Percentiles rank a stretch among this genome's conserved stretches.
Evolutionary conservation across 2,113 vertebrate genomes (phyloP).

Genomic region (cat (Felis catus)): DNA sequence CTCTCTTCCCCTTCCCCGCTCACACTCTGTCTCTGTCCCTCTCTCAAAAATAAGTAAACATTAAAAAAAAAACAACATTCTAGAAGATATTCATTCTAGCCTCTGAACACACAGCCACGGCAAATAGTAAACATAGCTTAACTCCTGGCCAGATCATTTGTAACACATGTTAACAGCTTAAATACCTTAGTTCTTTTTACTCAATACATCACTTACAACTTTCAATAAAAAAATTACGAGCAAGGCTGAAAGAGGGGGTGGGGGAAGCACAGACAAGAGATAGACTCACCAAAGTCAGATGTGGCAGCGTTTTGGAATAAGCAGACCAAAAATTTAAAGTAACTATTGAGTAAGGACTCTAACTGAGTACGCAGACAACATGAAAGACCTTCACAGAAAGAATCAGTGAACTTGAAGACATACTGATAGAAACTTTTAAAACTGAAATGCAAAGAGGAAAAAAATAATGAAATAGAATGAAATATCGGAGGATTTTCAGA

Average conservation of each 20-base stretch:
- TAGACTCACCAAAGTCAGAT: neutral
- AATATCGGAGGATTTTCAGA: neutral
- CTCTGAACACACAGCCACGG: neutral
- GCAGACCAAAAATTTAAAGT: neutral
- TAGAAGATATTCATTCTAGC: neutral
- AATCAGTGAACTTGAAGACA: neutral
- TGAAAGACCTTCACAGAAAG: neutral
- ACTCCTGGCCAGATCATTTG: neutral
- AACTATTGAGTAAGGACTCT: neutral
- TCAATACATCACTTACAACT: neutral
- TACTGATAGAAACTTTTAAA: neutral
- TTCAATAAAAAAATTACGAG: neutral
- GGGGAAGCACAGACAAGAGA: neutral
- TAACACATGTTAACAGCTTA: neutral
- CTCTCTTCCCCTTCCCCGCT: too few relatives aligned
- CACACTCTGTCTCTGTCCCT: too few relatives aligned
- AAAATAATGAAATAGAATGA: neutral
- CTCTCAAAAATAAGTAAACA: too few relatives aligned
- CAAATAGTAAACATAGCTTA: neutral
- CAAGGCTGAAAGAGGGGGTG: neutral
- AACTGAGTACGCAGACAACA: too few relatives aligned
- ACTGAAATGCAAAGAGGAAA: neutral
- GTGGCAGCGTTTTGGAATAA: neutral
- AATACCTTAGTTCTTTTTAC: neutral
- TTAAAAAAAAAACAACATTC: too few relatives aligned